Evolutionary conservation across 2,113 vertebrate genomes (phyloP).

Genomic region (Triplophysa dalaica): DNA sequence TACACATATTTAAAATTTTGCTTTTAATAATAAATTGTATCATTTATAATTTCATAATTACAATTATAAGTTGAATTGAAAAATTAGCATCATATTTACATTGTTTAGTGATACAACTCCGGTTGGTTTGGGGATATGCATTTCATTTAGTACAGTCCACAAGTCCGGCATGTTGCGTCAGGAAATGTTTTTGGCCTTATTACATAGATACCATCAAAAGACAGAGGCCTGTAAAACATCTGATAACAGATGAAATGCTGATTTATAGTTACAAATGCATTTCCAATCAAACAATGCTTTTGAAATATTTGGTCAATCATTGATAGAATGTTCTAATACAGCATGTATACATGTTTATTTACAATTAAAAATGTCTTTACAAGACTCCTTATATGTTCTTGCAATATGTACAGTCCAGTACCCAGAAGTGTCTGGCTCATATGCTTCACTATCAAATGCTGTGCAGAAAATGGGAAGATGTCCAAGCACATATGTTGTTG

Average conservation of each 20-base stretch:
- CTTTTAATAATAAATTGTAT: too few relatives aligned
- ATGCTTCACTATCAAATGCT: not conserved
- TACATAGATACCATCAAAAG: constrained; percentile 28
- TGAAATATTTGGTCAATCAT: not conserved
- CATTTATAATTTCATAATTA: too few relatives aligned
- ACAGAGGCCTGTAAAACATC: constrained; percentile 10
- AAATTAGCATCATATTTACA: too few relatives aligned
- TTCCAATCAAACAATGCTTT: not conserved
- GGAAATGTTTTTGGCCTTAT: constrained; percentile 23
- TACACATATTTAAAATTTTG: too few relatives aligned
- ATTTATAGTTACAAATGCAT: not conserved
- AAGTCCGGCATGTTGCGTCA: not conserved
- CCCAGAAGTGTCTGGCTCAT: not conserved
- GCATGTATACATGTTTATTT: not conserved
- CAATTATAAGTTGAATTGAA: too few relatives aligned
- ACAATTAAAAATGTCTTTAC: not conserved
- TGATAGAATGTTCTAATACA: not conserved
- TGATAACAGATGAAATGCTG: constrained; percentile 33
- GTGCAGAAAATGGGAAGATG: not conserved
- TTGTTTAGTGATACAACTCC: too few relatives aligned
- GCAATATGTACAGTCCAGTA: not conserved
- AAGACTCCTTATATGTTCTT: not conserved
- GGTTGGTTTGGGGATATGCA: too few relatives aligned
- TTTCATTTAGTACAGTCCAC: not conserved
- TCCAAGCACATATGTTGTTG: constrained; percentile 13